phyloP scores from a whole-genome alignment of 2,888 invertebrate genomes.

The Schrankia costaestrigalis region DNA sequence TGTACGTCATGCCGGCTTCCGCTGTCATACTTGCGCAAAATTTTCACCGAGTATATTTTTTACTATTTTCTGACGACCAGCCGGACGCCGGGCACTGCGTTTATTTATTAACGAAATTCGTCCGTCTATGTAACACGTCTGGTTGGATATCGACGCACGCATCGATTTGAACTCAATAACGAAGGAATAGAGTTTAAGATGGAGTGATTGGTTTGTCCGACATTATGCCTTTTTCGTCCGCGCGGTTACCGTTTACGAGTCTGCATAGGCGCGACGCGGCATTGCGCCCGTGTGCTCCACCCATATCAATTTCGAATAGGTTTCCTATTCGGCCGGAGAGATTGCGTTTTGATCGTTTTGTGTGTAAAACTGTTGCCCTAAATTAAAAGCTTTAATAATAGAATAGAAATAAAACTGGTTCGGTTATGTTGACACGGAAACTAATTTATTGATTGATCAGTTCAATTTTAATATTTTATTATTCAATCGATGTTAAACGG shows the following conservation, averaged over 20 bases:
- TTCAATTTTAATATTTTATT: conserved; percentile 61
- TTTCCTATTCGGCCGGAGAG: conserved; percentile 74
- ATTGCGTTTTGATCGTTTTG: conserved; percentile 78
- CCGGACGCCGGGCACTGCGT: conserved; percentile 68
- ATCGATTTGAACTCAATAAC: conserved; percentile 38
- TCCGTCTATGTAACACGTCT: conserved; percentile 65
- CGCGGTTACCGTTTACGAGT: conserved; percentile 67
- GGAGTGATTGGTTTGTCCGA: conserved; percentile 16
- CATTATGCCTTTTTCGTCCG: conserved; percentile 48
- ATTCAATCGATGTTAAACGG: conserved; percentile 53
- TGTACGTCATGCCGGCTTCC: conserved; percentile 62
- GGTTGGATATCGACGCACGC: conserved; percentile 18
- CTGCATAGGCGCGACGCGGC: conserved; percentile 71
- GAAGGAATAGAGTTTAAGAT: conserved; percentile 43
- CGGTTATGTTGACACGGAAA: conserved; percentile 57
- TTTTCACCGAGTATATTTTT: conserved; percentile 63
- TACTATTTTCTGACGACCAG: conserved; percentile 63
- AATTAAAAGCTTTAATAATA: conserved; percentile 79
- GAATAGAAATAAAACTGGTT: conserved; percentile 69
- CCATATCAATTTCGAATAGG: conserved; percentile 80
- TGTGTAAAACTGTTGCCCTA: conserved; percentile 77
- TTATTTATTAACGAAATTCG: conserved; percentile 81
- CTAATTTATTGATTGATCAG: conserved; percentile 41
- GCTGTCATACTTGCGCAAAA: conserved; percentile 76
- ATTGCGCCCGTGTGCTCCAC: conserved; percentile 69